A percentile compares a stretch with the other conserved stretches of the same genome.
Evolutionary conservation across 2,797 vertebrate genomes (phyloP).

Genomic region (Gila robusta): DNA sequence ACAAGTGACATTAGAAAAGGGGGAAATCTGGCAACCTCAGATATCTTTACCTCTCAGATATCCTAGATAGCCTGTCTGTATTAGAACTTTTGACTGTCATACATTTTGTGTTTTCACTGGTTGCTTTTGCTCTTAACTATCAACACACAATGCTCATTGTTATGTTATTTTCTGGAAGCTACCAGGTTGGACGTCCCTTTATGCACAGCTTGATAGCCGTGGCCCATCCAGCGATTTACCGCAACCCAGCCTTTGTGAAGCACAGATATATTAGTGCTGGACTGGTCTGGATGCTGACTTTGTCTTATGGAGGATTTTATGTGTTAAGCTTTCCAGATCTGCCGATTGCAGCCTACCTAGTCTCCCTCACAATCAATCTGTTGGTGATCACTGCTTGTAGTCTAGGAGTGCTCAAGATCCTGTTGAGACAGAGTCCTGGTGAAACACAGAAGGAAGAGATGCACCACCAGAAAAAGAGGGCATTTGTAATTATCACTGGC

Average conservation of each 20-base stretch:
- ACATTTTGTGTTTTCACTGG: too few species aligned
- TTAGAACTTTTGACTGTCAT: too few species aligned
- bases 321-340: too few species aligned
- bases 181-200: neutral
- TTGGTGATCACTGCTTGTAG: slow-evolving; percentile 32
- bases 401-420: slow-evolving; percentile 34
- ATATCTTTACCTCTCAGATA: slow-evolving; percentile 33
- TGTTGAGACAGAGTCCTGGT: slow-evolving; percentile 42
- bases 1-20: neutral
- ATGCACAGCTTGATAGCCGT: slow-evolving; percentile 27
- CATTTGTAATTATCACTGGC: slow-evolving; percentile 37
- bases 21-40: neutral
- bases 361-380: neutral
- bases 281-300: slow-evolving; percentile 18
- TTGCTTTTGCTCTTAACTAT: neutral
- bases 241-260: neutral
- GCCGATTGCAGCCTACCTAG: neutral
- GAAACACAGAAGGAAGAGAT: slow-evolving; percentile 21
- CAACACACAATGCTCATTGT: too few species aligned
- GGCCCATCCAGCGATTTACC: slow-evolving; percentile 15
- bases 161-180: slow-evolving; percentile 11
- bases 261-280: neutral
- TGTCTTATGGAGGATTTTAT: neutral
- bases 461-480: slow-evolving; percentile 48
- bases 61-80: neutral